Evolutionary conservation across 2,888 invertebrate genomes (phyloP).

Genomic region (Hirudinaria manillensis): DNA sequence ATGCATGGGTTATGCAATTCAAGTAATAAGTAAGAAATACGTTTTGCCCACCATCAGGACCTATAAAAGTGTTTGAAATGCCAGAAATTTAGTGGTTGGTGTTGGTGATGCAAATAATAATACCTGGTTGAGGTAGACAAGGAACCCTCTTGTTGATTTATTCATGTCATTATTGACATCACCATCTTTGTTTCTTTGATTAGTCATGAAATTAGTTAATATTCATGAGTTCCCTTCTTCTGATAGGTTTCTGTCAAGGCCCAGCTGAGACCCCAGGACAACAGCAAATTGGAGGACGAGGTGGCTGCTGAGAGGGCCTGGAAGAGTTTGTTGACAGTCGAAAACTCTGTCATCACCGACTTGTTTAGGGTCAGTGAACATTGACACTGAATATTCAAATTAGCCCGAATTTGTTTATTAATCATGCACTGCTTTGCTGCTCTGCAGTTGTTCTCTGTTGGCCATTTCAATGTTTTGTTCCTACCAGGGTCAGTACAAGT

Average conservation of each 20-base stretch:
- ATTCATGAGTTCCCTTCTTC: background rate
- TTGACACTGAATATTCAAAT: background rate
- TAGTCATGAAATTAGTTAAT: background rate
- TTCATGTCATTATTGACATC: background rate
- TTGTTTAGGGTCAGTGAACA: slow-evolving; percentile 64
- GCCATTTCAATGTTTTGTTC: background rate
- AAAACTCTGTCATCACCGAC: slow-evolving; percentile 68
- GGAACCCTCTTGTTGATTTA: no score
- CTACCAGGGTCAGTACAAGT: slow-evolving; percentile 68
- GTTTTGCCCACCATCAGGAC: no score
- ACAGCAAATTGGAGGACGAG: slow-evolving; percentile 48
- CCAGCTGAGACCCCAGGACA: slow-evolving; percentile 49
- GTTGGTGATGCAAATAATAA: no score
- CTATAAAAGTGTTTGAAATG: no score
- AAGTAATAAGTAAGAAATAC: no score
- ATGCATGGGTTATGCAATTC: no score
- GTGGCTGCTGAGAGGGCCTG: slow-evolving; percentile 61
- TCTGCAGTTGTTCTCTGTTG: background rate
- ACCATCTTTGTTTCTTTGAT: background rate
- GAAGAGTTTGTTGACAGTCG: slow-evolving; percentile 66
- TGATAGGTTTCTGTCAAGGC: slow-evolving; percentile 47
- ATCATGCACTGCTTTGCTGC: background rate
- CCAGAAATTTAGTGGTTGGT: no score
- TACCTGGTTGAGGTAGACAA: no score
- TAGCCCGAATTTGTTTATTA: background rate